Percentiles rank a stretch among this genome's conserved stretches.
Conservation (phyloP, 2,797 vertebrate species). For the Echiichthys vipera region DNA sequence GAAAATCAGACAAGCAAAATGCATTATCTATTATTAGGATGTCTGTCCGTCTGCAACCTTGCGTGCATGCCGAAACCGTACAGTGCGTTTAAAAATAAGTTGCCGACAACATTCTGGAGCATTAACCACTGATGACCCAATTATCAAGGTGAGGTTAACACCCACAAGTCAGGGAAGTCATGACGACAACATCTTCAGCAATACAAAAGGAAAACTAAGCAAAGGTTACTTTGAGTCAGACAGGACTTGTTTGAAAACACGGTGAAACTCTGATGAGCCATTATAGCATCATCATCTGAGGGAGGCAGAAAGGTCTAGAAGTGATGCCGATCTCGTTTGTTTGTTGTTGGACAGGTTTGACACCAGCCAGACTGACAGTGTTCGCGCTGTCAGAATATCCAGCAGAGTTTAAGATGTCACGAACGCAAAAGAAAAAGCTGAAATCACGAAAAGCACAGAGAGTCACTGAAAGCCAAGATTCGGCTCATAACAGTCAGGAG, state of each 20-base stretch:
- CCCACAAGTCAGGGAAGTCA: not conserved
- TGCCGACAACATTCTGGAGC: not conserved
- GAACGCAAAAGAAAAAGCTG: not conserved
- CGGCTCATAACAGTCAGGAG: not conserved
- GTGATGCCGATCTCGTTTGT: conserved; percentile 8
- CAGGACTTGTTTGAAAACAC: not conserved
- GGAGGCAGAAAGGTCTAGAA: not conserved
- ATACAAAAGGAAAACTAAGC: not conserved
- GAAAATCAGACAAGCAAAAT: not conserved
- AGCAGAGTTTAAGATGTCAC: not conserved
- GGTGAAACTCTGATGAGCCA: not conserved
- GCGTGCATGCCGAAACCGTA: not conserved
- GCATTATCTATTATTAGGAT: not conserved
- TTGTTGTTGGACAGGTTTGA: conserved; percentile 14
- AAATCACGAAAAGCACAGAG: not conserved
- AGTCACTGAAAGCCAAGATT: not conserved
- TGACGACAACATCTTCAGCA: not conserved
- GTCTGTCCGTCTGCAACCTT: not conserved
- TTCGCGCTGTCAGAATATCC: not conserved
- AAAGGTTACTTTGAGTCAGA: conserved; percentile 12
- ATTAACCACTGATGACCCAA: conserved; percentile 1
- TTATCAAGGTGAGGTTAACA: conserved; percentile 12
- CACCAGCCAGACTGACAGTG: not conserved
- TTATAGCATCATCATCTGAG: not conserved
- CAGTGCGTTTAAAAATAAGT: conserved; percentile 5